These are phyloP conservation scores for Dynastes maya DNA, from an alignment of 2,888 invertebrate genomes.

Conservation along the genomic window DNA sequence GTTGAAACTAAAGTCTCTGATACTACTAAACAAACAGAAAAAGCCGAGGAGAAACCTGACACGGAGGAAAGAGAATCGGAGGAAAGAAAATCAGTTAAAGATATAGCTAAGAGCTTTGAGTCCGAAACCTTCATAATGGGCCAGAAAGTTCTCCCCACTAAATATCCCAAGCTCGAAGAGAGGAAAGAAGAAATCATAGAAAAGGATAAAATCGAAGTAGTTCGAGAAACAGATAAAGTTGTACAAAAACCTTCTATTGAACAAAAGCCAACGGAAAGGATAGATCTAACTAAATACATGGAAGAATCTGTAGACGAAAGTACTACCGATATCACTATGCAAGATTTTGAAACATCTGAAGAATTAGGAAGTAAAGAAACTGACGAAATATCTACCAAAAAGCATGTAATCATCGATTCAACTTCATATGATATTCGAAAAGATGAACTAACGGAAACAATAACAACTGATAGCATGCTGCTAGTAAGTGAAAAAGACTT, in stretches of 20 bases:
- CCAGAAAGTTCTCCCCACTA: slow-evolving; percentile 54
- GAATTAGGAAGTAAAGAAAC: slow-evolving; percentile 55
- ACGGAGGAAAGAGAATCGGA: slow-evolving; percentile 57
- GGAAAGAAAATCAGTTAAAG: slow-evolving; percentile 60
- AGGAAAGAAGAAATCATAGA: slow-evolving; percentile 53
- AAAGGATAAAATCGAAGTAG: slow-evolving; percentile 31
- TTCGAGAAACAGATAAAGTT: slow-evolving; percentile 36
- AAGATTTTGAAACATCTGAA: slow-evolving; percentile 57
- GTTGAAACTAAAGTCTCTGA: slow-evolving; percentile 38
- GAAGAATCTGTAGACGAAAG: slow-evolving; percentile 52
- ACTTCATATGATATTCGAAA: slow-evolving; percentile 18
- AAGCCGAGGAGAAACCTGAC: slow-evolving; percentile 35
- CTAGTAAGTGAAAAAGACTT: slow-evolving; percentile 39
- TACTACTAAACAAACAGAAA: background rate
- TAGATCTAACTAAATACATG: slow-evolving; percentile 41
- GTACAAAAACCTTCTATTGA: slow-evolving; percentile 17
- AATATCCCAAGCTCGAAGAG: slow-evolving; percentile 52
- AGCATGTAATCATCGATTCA: slow-evolving; percentile 40
- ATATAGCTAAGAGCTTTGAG: slow-evolving; percentile 61
- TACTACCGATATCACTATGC: slow-evolving; percentile 51
- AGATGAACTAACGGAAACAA: slow-evolving; percentile 39
- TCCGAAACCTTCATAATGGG: slow-evolving; percentile 58
- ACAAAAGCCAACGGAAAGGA: slow-evolving; percentile 28
- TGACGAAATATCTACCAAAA: slow-evolving; percentile 49
- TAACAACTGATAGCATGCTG: slow-evolving; percentile 46